Evolutionary conservation across 2,113 vertebrate genomes (phyloP).

Genomic region (Phycodurus eques): DNA sequence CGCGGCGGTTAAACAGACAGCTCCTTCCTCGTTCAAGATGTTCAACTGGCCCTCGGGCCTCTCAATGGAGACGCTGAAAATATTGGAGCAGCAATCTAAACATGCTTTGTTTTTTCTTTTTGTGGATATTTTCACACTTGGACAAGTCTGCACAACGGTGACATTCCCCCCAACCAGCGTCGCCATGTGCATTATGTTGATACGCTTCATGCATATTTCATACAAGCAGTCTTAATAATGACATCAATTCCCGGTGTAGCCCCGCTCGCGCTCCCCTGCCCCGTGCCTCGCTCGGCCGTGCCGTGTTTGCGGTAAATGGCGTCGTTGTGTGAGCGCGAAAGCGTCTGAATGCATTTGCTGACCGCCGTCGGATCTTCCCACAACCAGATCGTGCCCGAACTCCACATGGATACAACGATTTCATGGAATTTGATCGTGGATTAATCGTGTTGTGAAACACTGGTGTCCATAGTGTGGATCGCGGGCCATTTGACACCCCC

Average conservation of each 20-base stretch:
- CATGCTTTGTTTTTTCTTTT: background rate
- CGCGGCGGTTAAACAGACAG: constrained; percentile 59
- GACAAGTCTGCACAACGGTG: background rate
- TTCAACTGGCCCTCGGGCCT: background rate
- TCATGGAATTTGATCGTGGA: background rate
- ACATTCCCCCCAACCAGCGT: background rate
- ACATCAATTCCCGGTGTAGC: constrained; percentile 1
- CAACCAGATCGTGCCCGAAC: background rate
- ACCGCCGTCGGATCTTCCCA: background rate
- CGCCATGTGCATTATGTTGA: background rate
- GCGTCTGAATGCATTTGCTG: constrained; percentile 36
- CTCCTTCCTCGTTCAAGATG: constrained; percentile 23
- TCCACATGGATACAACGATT: background rate
- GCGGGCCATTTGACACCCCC: background rate
- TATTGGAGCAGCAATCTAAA: background rate
- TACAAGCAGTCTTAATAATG: constrained; percentile 7
- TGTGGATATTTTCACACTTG: constrained; percentile 2
- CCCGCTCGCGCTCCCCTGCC: background rate
- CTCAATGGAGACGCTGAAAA: background rate
- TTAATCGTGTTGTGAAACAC: background rate
- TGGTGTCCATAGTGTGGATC: background rate
- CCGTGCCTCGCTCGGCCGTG: background rate
- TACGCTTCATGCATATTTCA: constrained; percentile 7
- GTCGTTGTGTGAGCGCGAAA: constrained; percentile 9
- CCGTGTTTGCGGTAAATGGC: constrained; percentile 17